Evolutionary conservation across 2,113 vertebrate species (phyloP), one percentile per base, ranked within the genome.

Genomic region (Phyllopteryx taeniolatus): DNA sequence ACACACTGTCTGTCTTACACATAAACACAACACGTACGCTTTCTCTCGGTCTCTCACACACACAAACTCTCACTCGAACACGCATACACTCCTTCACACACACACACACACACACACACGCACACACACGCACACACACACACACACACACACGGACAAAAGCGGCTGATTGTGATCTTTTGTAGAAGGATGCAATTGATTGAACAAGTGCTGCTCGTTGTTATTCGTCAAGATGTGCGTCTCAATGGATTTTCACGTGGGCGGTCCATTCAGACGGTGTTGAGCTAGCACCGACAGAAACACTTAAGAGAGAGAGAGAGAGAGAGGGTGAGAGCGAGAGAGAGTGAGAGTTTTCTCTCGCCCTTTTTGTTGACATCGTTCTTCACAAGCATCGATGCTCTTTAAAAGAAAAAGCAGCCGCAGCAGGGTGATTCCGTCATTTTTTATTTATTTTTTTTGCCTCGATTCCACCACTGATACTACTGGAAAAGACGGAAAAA

Each of bases 171-270:
- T 72, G 76, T 6, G 69, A 88, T 87, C 86, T 85, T 79, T 85
- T 87, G 88, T 17, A 22, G 59, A 88, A 80, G 82, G 86, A 90
- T 83, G 82, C 81, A 77, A 88, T 83, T 85, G 86, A 89, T 88
- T 84, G 74, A 85, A 85, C 84, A 76, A 80, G 12, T 31, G 27
- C 81, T 86, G 80, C 83, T 88, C 80, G 81, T 91, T 86, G 83
- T 82, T 82, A 89, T 84, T 88, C 80, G 85, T 86, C 76, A 61
- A 87, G 81, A 84, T 77, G 84, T 79, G 79, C 11, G 11, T 80
- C 82, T 87, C 83, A 86, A 88, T 89, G 84, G 87, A 90, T 88
- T 87, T 66, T 88, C 54, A 79, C 54, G 88, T 87, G 86, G 83
- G 87, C 86, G 87, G 86, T 83, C 84, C 76, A 77, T 87, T 89